Base-by-base conservation (phyloP, 2,888 invertebrate genomes). In the Xanthia togata region DNA sequence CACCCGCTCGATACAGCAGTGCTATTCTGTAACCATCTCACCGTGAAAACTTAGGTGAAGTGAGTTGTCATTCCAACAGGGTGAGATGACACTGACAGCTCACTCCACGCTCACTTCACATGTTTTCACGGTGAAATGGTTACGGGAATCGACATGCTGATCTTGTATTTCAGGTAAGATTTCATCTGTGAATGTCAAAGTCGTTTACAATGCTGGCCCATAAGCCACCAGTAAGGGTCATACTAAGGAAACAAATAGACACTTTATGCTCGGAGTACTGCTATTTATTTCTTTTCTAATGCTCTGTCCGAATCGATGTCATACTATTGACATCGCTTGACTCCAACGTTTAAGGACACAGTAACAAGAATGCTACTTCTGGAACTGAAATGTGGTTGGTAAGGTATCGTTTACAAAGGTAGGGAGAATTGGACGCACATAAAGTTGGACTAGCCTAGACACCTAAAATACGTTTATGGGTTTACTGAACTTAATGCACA, bases 381-480 rank as follows among this genome's bases (percentile, higher is more conserved):
- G 55, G 50, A 70, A 81, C 55, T 67, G 57, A 67, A 78, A 68
- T 74, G 38, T 38, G 65, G 71, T 76, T 35, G 65, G 62, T 60
- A 72, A 77, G 38, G 76, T 79, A 73, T 79, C 75, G 75, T 71
- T 83, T 76, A 83, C 79, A 47, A 50, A 75, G 65, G 65, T 75
- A 47, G 20, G 60, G 59, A 57, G 74, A 82, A 81, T 80, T 67
- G 65, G 64, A 71, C 31, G 55, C 63, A 64, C 78, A 78, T 81
- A 74, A 82, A 82, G 26, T 71, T 69, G 50, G 55, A 73, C 64
- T 64, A 65, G 60, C 70, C 70, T 73, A 70, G 81, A 82, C 78
- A 78, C 31, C 53, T 82, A 68, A 82, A 70, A 73, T 71, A 78
- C 64, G 78, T 82, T 81, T 82, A 78, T 82, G 63, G 67, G 81